A percentile compares a stretch with the other conserved stretches of the same genome.
Conservation (phyloP, 2,113 vertebrate genomes). For the Muntiacus reevesi region DNA sequence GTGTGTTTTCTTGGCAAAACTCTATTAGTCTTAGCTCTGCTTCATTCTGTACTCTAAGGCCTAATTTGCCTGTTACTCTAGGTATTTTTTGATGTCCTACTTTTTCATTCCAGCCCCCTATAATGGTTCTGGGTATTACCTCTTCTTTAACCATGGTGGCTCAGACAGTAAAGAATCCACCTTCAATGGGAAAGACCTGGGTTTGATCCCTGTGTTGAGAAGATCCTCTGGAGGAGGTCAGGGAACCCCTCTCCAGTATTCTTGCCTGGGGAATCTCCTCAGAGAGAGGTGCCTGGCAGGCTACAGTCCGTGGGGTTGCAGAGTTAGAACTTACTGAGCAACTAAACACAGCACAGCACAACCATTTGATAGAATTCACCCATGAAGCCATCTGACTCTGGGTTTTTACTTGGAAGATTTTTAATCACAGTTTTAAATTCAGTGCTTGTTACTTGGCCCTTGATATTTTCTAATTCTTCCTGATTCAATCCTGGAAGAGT, state of each 20-base stretch:
- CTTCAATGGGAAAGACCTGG: neutral
- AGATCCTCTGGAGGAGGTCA: neutral
- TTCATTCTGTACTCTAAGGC: neutral
- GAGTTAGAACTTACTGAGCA: neutral
- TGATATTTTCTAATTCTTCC: neutral
- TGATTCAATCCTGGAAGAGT: neutral
- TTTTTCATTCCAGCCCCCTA: neutral
- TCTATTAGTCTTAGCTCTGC: neutral
- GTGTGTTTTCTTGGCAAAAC: neutral
- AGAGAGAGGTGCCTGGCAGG: neutral
- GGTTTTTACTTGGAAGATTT: neutral
- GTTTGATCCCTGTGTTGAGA: neutral
- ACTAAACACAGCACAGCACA: neutral
- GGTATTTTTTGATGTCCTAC: neutral
- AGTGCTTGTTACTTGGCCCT: neutral
- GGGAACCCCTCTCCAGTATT: neutral
- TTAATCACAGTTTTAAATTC: neutral
- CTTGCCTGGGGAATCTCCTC: neutral
- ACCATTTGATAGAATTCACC: neutral
- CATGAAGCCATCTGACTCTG: neutral
- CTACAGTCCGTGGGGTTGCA: neutral
- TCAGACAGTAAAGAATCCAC: neutral
- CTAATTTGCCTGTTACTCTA: neutral
- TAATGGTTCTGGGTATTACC: neutral
- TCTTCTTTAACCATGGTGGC: neutral